Base-by-base conservation (phyloP, 2,888 invertebrate species). In the Eutolmus rufibarbis region DNA sequence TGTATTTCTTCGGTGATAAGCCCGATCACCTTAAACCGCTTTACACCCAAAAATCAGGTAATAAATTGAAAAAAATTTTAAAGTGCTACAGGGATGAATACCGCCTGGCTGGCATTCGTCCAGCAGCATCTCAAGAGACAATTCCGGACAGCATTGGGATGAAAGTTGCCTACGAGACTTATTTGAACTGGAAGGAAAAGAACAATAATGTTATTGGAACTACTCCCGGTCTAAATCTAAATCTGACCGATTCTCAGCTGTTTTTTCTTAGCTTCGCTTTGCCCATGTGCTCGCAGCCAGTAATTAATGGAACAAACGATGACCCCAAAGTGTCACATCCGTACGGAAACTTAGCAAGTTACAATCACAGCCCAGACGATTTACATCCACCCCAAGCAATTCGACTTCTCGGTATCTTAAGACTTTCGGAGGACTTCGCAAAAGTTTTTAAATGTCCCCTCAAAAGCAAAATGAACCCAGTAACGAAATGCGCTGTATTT, bases 11-110 rank as follows among this genome's bases (percentile, higher is more conserved):
- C 9, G 37, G n/a, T 28, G 81, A 31, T 9, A 51, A 51, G n/a
- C 14, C 14, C 7, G 23, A 28, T 66, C 23, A 19, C 37, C 0
- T 23, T 7, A 28, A 57, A 8, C 9, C 9, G 1, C 28, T 66
- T 19, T 81, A 28, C n/a, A 28, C 28, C 7, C 4, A 34, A 5
- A 46, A 14, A 51, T 31, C 81, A 2, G 31, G 5, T 1, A 56
- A 81, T 8, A 28, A 9, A 31, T 81, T 31, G 3, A 51, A 56
- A 5, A 2, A 31, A 2, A 81, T 56, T 8, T 1, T 31, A 7
- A 81, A 81, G n/a, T 81, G 81, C 28, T 81, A 19, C 28, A 51
- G n/a, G 3, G 19, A 81, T 23, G 81, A 81, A n/a, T 81, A 81
- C 56, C 28, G 81, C 1, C 28, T 28, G 16, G 56, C 56, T 12